Evolutionary conservation across 2,113 vertebrate genomes (phyloP), one percentile per base, ranked within the genome.

Genomic region (Tachycineta bicolor): DNA sequence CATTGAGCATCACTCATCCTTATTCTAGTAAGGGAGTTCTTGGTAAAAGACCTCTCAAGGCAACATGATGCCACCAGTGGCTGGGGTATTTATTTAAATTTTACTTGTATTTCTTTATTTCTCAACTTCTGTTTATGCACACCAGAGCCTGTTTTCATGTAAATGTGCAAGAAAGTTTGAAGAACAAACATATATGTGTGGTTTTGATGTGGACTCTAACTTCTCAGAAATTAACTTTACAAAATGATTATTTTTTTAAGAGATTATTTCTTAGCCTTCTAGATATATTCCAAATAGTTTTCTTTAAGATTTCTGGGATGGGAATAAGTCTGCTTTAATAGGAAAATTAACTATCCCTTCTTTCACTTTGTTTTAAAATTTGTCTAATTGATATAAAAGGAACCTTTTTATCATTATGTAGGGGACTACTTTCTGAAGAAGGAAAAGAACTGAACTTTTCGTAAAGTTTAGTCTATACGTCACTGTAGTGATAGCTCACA

Each of bases 151-250:
- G 3, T 73, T 74, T 87, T 47, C 53, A 82, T 43, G 14, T 44
- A 74, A 65, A 74, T 58, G 14, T 60, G 4, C 5, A 76, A 80
- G 53, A 50, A 69, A 41, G 4, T 18, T 62, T 41, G 56, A 56
- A 83, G 16, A 74, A 44, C 10, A 76, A 70, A 62, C 3, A 14
- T 3, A 3, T 26, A 52, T 0, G 4, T 2, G 2, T 2, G 2
- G 6, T 55, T 86, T 49, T 43, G 20, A 59, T 55, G 20, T 8
- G 12, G 16, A 58, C 10, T 26, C 6, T 39, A 73, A 55, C 6
- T 43, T 83, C 17, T 55, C 59, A 65, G 59, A 74, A 81, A 46
- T 11, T 31, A 5, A 7, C 5, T 81, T 83, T 56, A 52, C 1
- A 52, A 68, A 22, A 2, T 41, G 24, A 25, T 37, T 13, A 6